Conservation (phyloP, 2,113 vertebrate genomes). For the Cyphomyrus discorhynchus region DNA sequence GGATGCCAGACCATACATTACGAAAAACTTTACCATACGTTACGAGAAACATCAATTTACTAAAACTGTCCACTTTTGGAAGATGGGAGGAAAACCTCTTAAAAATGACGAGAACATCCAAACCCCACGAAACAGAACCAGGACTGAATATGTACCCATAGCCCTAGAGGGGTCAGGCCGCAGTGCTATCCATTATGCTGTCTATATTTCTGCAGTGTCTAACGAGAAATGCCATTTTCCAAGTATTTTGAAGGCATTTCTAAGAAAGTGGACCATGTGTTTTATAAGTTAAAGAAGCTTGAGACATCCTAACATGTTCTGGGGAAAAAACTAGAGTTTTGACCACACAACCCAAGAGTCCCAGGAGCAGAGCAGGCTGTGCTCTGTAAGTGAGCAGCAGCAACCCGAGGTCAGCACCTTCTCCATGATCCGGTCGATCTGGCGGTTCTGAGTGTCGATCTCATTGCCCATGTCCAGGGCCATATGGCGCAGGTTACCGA, state of each 20-base stretch:
- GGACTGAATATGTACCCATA: background rate
- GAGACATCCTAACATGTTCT: background rate
- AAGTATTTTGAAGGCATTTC: background rate
- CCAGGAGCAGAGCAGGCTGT: background rate
- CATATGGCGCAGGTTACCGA: slow-evolving; percentile 98
- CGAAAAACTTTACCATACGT: background rate
- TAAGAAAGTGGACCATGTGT: background rate
- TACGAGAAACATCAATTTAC: background rate
- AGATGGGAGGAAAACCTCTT: background rate
- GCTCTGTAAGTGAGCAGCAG: background rate
- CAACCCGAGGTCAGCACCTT: slow-evolving; percentile 65
- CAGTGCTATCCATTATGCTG: background rate
- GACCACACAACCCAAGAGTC: background rate
- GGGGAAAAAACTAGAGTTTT: background rate
- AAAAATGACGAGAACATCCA: background rate
- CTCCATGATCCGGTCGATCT: slow-evolving; percentile 99
- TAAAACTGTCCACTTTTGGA: background rate
- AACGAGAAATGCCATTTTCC: background rate
- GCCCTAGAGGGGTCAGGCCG: background rate
- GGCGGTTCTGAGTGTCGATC: slow-evolving; percentile 98
- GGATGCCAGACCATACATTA: background rate
- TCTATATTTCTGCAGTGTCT: background rate
- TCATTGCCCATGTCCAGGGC: slow-evolving; percentile 98
- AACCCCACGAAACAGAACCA: background rate
- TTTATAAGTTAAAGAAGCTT: background rate